Evolutionary conservation across 2,888 invertebrate species (phyloP).

Genomic region (Ormyrus labotus): DNA sequence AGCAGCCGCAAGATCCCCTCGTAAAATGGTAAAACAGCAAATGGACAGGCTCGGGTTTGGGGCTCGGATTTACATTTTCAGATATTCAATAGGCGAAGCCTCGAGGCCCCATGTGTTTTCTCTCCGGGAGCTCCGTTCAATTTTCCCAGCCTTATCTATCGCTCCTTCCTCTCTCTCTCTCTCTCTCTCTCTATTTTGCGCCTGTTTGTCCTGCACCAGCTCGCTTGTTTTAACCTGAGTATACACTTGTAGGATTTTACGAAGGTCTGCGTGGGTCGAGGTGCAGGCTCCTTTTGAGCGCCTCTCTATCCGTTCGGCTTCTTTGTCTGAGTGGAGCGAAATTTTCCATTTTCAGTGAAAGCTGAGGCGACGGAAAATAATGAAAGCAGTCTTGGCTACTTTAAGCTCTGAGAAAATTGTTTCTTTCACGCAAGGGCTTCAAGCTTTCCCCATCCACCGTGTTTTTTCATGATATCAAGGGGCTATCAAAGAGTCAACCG

Average conservation of each 20-base stretch:
- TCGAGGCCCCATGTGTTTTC: slow-evolving; percentile 36
- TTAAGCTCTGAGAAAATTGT: neutral
- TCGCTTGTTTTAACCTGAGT: neutral
- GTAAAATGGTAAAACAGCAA: slow-evolving; percentile 44
- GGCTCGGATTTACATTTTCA: slow-evolving; percentile 54
- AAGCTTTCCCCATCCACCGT: too few relatives aligned
- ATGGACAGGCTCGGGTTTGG: slow-evolving; percentile 18
- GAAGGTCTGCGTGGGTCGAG: neutral
- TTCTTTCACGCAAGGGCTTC: too few relatives aligned
- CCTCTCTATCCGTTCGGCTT: neutral
- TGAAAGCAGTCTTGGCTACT: neutral
- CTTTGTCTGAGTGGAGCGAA: slow-evolving; percentile 9
- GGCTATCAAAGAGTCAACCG: too few relatives aligned
- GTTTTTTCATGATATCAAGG: too few relatives aligned
- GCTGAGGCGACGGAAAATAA: neutral
- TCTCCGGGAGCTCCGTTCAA: slow-evolving; percentile 24
- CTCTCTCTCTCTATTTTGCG: slow-evolving; percentile 17
- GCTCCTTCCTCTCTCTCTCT: neutral
- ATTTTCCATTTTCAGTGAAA: slow-evolving; percentile 19
- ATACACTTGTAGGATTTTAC: slow-evolving; percentile 9
- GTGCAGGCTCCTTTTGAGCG: neutral
- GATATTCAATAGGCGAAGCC: slow-evolving; percentile 46
- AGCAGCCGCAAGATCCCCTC: slow-evolving; percentile 16
- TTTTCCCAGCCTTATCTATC: slow-evolving; percentile 40
- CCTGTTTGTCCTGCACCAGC: neutral